Conservation (phyloP, 1,140 invertebrate genomes). For the Chlorops oryzae region DNA sequence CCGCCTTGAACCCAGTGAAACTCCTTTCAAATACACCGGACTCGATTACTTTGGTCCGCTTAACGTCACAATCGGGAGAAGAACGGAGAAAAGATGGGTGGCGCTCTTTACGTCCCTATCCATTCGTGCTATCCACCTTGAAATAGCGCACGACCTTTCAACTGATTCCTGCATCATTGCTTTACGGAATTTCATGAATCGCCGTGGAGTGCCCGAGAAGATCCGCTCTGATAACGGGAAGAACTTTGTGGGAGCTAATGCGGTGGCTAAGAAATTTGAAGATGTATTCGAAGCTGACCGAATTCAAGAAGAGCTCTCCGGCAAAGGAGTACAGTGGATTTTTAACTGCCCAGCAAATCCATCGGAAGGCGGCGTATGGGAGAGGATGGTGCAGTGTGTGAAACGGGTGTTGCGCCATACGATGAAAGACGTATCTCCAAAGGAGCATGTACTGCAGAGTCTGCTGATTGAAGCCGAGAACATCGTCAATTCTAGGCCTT, state of each 20-base stretch:
- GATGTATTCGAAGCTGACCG: constrained; percentile 4
- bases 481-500: constrained; percentile 21
- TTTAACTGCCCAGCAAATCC: constrained; percentile 12
- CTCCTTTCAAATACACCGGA: too few species aligned
- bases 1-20: neutral
- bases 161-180: constrained; percentile 12
- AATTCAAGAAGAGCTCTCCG: constrained; percentile 6
- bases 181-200: constrained; percentile 11
- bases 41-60: too few species aligned
- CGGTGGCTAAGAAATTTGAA: neutral
- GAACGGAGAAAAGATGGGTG: constrained; percentile 7
- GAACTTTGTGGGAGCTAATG: constrained; percentile 11
- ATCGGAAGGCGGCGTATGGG: constrained; percentile 25
- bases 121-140: constrained; percentile 13
- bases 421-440: constrained; percentile 17
- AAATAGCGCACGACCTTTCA: constrained; percentile 11
- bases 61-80: too few species aligned
- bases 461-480: constrained; percentile 25
- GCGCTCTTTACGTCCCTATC: constrained; percentile 11
- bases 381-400: constrained; percentile 20
- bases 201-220: constrained; percentile 7
- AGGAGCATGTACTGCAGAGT: constrained; percentile 21
- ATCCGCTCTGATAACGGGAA: constrained; percentile 12
- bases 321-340: constrained; percentile 10
- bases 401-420: constrained; percentile 20